Evolutionary conservation across 2,113 vertebrate species (phyloP), one percentile per base, ranked within the genome.

Genomic region (Agelaius tricolor): DNA sequence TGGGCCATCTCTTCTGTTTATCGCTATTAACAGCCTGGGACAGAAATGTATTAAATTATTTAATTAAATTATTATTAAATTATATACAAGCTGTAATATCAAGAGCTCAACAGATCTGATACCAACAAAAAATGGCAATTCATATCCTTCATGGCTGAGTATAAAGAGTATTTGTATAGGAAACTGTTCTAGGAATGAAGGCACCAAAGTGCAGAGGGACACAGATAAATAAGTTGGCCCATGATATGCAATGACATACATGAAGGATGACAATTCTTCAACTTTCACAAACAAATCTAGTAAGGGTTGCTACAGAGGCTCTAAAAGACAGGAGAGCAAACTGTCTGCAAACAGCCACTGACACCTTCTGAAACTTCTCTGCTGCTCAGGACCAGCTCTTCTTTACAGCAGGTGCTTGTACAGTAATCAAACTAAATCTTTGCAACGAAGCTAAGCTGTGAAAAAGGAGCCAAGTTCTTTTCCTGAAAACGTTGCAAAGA

Each of bases 1-100:
- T 5, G 98, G 90, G n/a, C 99, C 99, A 93, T 98, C 96, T 97
- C 98, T 98, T 96, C 99, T 99, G 84, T 99, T 99, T 68, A 99
- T 98, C 44, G 99, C 98, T 94, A 99, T 97, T 66, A 99, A 96
- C 97, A 99, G 98, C 94, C 99, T 99, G 78, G 66, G 95, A 97
- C 3, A 76, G 89, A 86, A 85, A 67, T 5, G 22, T 3, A 91
- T 6, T 24, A 30, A 54, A 65, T 30, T 3, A 13, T 17, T 63
- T 26, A 39, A 35, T 26, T 76, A 82, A 18, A 37, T 41, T 41
- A 51, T 39, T 4, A 11, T 17, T 57, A 37, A 47, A 35, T 33
- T 87, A 85, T 78, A 94, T 6, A n/a, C 12, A 30, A 83, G 18
- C 9, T 63, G 24, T 57, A 47, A 1, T n/a, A 63, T 7, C 31